Conservation (phyloP, 2,888 invertebrate species). For the Agriopis leucophaearia region DNA sequence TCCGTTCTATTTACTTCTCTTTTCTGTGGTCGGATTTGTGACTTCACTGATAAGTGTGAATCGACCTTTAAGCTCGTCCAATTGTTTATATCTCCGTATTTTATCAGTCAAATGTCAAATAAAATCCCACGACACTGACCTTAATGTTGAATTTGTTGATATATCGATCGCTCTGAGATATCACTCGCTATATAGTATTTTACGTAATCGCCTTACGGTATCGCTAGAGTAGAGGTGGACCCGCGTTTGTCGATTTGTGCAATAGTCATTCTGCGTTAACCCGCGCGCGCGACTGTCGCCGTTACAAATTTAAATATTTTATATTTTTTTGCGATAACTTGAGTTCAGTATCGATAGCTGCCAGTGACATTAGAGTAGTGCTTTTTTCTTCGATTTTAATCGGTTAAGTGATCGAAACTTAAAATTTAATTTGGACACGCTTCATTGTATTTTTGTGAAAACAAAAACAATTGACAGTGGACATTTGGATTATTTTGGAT, state of each 20-base stretch:
- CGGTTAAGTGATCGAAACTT: background rate
- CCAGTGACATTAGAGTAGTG: conserved; percentile 8
- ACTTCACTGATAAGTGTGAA: background rate
- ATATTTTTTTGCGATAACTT: conserved; percentile 6
- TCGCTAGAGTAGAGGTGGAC: conserved; percentile 58
- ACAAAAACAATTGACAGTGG: conserved; percentile 57
- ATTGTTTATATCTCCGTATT: conserved; percentile 1
- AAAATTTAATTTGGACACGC: conserved; percentile 34
- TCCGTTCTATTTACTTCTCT: too few relatives aligned
- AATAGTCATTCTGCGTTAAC: conserved; percentile 62
- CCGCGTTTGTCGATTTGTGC: conserved; percentile 68
- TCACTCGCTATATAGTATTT: conserved; percentile 25
- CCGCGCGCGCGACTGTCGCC: conserved; percentile 61
- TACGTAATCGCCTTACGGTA: conserved; percentile 41
- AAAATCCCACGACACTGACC: conserved; percentile 32
- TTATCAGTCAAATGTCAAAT: conserved; percentile 31
- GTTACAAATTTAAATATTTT: conserved; percentile 42
- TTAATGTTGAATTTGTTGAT: conserved; percentile 32
- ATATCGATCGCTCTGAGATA: conserved; percentile 25
- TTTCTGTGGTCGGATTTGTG: too few relatives aligned
- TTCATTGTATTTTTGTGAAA: conserved; percentile 59
- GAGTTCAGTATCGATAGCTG: background rate
- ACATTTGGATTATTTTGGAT: conserved; percentile 17
- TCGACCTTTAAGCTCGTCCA: background rate
- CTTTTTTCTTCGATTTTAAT: background rate